A percentile compares a stretch with the other conserved stretches of the same genome.
Conservation (phyloP, 2,888 invertebrate genomes). For the Formica aserva region DNA sequence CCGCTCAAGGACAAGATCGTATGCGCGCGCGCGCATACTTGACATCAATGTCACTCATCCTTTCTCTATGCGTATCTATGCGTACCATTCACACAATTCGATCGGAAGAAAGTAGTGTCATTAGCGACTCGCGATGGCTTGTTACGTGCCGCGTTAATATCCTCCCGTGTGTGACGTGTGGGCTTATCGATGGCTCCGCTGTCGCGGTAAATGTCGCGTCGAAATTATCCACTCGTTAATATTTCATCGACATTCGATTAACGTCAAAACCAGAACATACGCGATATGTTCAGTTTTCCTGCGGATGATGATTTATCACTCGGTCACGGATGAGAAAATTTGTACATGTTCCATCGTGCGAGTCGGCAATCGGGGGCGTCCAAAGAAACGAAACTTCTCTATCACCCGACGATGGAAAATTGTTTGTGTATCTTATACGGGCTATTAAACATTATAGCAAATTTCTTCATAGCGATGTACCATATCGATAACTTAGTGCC, state of each 20-base stretch:
- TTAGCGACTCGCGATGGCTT: slow-evolving; percentile 59
- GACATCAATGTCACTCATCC: slow-evolving; percentile 64
- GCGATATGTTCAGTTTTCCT: slow-evolving; percentile 47
- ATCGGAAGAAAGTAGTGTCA: slow-evolving; percentile 60
- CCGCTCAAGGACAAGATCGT: slow-evolving; percentile 61
- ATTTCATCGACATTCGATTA: slow-evolving; percentile 62
- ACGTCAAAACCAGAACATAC: slow-evolving; percentile 36
- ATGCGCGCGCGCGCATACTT: background rate
- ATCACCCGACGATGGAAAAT: slow-evolving; percentile 15
- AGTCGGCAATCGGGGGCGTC: background rate
- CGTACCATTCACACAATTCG: slow-evolving; percentile 38
- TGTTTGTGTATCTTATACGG: slow-evolving; percentile 46
- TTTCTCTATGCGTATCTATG: slow-evolving; percentile 34
- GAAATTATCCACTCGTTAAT: slow-evolving; percentile 66
- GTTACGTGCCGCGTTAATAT: slow-evolving; percentile 62
- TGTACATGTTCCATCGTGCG: slow-evolving; percentile 6
- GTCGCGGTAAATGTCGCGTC: slow-evolving; percentile 48
- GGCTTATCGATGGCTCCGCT: slow-evolving; percentile 34
- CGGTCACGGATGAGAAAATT: slow-evolving; percentile 40
- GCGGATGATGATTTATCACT: slow-evolving; percentile 62
- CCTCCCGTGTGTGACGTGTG: background rate
- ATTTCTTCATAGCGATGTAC: slow-evolving; percentile 52
- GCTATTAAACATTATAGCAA: slow-evolving; percentile 54
- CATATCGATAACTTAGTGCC: slow-evolving; percentile 58
- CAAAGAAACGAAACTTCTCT: slow-evolving; percentile 22